These are phyloP conservation scores for Tipula confusa DNA, from an alignment of 2,888 invertebrate genomes.

Conservation along the genomic window DNA sequence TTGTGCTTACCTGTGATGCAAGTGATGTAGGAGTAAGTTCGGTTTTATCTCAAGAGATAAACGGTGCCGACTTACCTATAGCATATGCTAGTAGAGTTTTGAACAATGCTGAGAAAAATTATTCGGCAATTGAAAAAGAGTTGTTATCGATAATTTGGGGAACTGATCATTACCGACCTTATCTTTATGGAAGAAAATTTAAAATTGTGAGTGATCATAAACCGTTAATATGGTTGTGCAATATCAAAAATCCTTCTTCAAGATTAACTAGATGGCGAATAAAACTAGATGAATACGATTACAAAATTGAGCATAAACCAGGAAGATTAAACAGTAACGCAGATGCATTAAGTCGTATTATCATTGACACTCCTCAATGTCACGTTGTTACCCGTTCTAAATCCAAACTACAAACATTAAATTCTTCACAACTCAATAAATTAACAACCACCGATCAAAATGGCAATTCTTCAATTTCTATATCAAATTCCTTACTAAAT, in stretches of 20 bases:
- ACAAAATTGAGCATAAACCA: slow-evolving; percentile 37
- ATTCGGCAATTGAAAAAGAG: slow-evolving; percentile 39
- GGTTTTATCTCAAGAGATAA: slow-evolving; percentile 37
- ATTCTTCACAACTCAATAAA: too few relatives aligned
- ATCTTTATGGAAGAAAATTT: too few relatives aligned
- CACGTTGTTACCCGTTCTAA: neutral
- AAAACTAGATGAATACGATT: slow-evolving; percentile 40
- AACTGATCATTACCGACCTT: too few relatives aligned
- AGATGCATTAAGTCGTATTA: too few relatives aligned
- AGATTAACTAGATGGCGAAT: slow-evolving; percentile 40
- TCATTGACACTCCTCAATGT: too few relatives aligned
- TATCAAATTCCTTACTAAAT: neutral
- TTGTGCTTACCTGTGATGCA: slow-evolving; percentile 40
- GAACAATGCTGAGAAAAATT: slow-evolving; percentile 38
- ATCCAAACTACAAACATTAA: too few relatives aligned
- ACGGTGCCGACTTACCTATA: slow-evolving; percentile 37
- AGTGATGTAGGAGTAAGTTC: slow-evolving; percentile 38
- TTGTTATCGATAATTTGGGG: too few relatives aligned
- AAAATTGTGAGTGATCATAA: slow-evolving; percentile 41
- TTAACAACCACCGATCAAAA: too few relatives aligned
- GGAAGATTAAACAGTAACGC: slow-evolving; percentile 37
- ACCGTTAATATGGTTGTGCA: slow-evolving; percentile 38
- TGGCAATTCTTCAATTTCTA: neutral
- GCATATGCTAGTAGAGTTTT: slow-evolving; percentile 39
- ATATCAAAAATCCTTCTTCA: slow-evolving; percentile 37